Percentiles rank a stretch among this genome's conserved stretches.
phyloP scores from a whole-genome alignment of 2,113 vertebrate species.

The Gallinago media region DNA sequence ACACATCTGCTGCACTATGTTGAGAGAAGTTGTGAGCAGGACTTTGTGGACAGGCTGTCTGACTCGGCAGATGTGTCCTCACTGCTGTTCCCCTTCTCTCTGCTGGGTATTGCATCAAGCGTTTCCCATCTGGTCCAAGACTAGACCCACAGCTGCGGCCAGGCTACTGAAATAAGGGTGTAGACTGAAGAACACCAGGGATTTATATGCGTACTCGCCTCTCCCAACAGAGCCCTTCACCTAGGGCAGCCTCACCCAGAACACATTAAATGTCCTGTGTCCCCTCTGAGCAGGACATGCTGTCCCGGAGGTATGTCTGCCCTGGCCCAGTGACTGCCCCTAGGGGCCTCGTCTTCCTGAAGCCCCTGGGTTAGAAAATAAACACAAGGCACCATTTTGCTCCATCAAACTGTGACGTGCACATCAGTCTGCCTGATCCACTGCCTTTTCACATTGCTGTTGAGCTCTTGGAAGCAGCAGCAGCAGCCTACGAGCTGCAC shows the following conservation, averaged over 20 bases:
- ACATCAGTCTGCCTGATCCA: background rate
- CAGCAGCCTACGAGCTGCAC: background rate
- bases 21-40: background rate
- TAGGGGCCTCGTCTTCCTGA: background rate
- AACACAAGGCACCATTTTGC: background rate
- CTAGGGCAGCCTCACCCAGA: background rate
- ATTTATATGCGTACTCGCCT: fast-evolving
- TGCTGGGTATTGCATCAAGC: background rate
- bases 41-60: background rate
- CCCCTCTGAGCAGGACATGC: background rate
- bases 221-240: background rate
- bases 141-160: background rate
- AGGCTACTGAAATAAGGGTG: background rate
- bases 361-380: background rate
- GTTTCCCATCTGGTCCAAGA: background rate
- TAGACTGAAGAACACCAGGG: background rate
- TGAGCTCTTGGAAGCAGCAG: background rate
- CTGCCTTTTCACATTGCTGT: background rate
- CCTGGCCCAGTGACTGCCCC: fast-evolving
- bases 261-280: background rate
- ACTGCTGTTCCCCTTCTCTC: background rate
- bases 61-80: background rate
- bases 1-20: too few relatives aligned
- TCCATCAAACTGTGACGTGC: background rate
- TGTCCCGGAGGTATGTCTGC: background rate